A percentile compares a stretch with the other conserved stretches of the same genome.
Conservation (phyloP, 2,797 vertebrate species). For the Chaetodon trifasciatus region DNA sequence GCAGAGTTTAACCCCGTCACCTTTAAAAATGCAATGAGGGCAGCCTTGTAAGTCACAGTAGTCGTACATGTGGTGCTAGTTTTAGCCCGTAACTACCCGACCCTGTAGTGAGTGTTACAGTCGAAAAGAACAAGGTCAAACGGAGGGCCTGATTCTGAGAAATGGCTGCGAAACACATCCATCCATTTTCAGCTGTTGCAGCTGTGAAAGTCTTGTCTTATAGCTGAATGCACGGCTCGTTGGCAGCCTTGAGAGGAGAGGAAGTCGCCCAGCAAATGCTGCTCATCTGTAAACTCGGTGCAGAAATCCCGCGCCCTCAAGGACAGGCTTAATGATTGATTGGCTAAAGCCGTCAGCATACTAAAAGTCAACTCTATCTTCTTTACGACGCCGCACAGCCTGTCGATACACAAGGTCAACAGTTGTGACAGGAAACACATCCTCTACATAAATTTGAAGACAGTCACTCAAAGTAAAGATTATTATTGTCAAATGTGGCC, state of each 20-base stretch:
- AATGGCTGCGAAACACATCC: slow-evolving; percentile 27
- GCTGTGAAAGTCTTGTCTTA: slow-evolving; percentile 25
- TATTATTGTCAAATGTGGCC: slow-evolving; percentile 13
- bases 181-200: slow-evolving; percentile 30
- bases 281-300: slow-evolving; percentile 38
- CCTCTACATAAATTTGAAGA: slow-evolving; percentile 42
- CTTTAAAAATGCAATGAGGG: slow-evolving; percentile 76
- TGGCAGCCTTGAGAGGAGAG: slow-evolving; percentile 62
- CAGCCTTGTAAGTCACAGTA: slow-evolving; percentile 78
- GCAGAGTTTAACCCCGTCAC: slow-evolving; percentile 77
- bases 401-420: slow-evolving; percentile 63
- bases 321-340: slow-evolving; percentile 75
- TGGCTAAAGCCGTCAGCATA: slow-evolving; percentile 69
- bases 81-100: slow-evolving; percentile 58
- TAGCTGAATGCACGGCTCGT: slow-evolving; percentile 52
- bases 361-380: slow-evolving; percentile 73
- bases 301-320: slow-evolving; percentile 61
- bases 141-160: slow-evolving; percentile 32
- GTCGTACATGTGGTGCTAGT: slow-evolving; percentile 65
- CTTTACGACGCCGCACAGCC: slow-evolving; percentile 50
- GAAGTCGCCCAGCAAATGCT: slow-evolving; percentile 37
- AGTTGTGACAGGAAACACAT: slow-evolving; percentile 59
- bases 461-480: slow-evolving; percentile 46
- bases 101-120: slow-evolving; percentile 54
- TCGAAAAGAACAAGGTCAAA: slow-evolving; percentile 19